A percentile compares a stretch with the other conserved stretches of the same genome.
These are phyloP conservation scores for Calliphora vomitoria DNA, from an alignment of 2,888 invertebrate genomes.

Conservation along the genomic window DNA sequence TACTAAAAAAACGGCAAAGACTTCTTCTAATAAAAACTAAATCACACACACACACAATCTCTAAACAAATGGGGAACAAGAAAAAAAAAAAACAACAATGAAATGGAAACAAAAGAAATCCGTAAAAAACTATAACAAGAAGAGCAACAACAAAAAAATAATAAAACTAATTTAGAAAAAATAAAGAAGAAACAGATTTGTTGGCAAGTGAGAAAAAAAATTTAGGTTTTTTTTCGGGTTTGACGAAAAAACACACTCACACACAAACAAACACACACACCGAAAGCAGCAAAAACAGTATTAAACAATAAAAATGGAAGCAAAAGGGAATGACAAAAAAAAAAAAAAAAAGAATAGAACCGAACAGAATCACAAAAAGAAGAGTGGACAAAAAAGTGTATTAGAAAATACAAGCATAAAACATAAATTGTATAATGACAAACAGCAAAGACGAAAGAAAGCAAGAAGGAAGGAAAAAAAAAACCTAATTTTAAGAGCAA, in stretches of 20 bases:
- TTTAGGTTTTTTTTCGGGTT: conserved; percentile 37
- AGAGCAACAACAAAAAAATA: conserved; percentile 45
- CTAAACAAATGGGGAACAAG: background rate
- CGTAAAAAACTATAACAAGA: conserved; percentile 61
- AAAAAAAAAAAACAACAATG: conserved; percentile 47
- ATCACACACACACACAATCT: conserved; percentile 7
- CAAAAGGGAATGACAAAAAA: conserved; percentile 45
- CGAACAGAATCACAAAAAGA: conserved; percentile 3
- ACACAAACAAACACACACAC: background rate
- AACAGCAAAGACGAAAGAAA: background rate
- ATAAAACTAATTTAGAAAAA: conserved; percentile 67
- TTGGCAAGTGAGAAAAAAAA: conserved; percentile 70
- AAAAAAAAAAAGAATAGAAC: background rate
- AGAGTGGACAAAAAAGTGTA: conserved; percentile 16
- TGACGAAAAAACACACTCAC: conserved; percentile 21
- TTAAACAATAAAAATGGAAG: conserved; percentile 58
- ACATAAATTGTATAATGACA: conserved; percentile 59
- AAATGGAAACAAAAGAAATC: conserved; percentile 68
- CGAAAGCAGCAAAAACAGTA: conserved; percentile 19
- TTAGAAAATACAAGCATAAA: conserved; percentile 63
- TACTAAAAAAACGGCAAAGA: conserved; percentile 11
- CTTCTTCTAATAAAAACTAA: conserved; percentile 34
- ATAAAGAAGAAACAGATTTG: conserved; percentile 50
- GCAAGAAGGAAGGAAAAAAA: background rate
- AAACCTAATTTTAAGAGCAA: conserved; percentile 44